phyloP scores from a whole-genome alignment of 1,140 invertebrate species.

The Drosophila baimaii region DNA sequence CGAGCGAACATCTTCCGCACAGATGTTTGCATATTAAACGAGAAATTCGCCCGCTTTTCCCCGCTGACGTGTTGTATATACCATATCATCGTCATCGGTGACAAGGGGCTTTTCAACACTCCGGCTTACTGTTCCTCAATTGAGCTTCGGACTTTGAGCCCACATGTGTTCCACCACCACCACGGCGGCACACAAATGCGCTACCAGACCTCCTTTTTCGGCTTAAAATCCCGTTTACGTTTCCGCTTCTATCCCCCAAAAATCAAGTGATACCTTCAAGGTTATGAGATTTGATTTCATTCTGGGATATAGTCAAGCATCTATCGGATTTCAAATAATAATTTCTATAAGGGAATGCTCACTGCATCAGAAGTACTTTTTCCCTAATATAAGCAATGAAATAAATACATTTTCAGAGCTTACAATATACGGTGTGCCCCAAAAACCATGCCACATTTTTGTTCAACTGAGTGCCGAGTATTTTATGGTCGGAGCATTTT shows the following conservation, averaged over 20 bases:
- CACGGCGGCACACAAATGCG: neutral
- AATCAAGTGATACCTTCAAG: neutral
- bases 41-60: slow-evolving; percentile 26
- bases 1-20: slow-evolving; percentile 53
- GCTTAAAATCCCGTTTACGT: neutral
- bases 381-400: too few species aligned
- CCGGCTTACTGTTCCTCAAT: slow-evolving; percentile 36
- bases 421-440: neutral
- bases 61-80: slow-evolving; percentile 16
- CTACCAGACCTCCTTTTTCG: slow-evolving; percentile 25
- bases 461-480: neutral
- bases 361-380: neutral
- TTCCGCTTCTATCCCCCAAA: slow-evolving; percentile 13
- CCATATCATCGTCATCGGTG: slow-evolving; percentile 20
- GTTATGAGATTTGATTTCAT: slow-evolving; percentile 2
- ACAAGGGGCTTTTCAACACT: slow-evolving; percentile 53
- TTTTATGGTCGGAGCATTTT: neutral
- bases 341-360: neutral
- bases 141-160: slow-evolving; percentile 54
- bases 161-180: slow-evolving; percentile 17
- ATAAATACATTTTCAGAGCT: too few species aligned
- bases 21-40: slow-evolving; percentile 58
- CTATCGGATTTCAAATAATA: slow-evolving; percentile 5
- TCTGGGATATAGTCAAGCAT: neutral
- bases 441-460: neutral